Conservation (phyloP, 2,888 invertebrate genomes). For the Tenthredo notha region DNA sequence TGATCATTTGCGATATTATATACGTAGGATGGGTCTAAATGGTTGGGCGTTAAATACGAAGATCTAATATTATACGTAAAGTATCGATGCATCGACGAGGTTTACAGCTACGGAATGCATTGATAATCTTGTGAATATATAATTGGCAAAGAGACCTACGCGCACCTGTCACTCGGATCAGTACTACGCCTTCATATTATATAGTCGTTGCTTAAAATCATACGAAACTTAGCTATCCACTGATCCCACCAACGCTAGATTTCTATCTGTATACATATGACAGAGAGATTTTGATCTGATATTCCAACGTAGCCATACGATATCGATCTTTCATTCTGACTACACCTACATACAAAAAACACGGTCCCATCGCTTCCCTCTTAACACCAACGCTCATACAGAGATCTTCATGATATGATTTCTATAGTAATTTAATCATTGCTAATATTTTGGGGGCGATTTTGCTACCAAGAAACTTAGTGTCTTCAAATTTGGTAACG, state of each 20-base stretch:
- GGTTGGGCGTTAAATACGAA: conserved; percentile 40
- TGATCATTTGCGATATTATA: conserved; percentile 17
- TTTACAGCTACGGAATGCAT: neutral
- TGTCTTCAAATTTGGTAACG: neutral
- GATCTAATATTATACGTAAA: neutral
- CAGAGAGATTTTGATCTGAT: conserved; percentile 8
- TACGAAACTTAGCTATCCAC: conserved; percentile 13
- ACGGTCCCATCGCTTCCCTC: neutral
- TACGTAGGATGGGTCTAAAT: conserved; percentile 10
- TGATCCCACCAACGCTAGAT: conserved; percentile 42
- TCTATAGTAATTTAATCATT: neutral
- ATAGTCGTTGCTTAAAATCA: conserved; percentile 1
- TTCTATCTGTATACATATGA: conserved; percentile 28
- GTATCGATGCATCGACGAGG: conserved; percentile 6
- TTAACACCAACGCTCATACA: neutral
- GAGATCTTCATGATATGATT: neutral
- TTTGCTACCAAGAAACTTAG: neutral
- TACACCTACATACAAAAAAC: neutral
- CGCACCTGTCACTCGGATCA: conserved; percentile 51
- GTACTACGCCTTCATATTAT: conserved; percentile 21
- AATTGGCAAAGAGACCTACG: conserved; percentile 48
- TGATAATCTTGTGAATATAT: conserved; percentile 40
- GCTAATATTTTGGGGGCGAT: neutral
- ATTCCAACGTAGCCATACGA: conserved; percentile 14
- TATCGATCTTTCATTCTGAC: conserved; percentile 27